Conservation (phyloP, 2,113 vertebrate species). For the Otocyon megalotis region DNA sequence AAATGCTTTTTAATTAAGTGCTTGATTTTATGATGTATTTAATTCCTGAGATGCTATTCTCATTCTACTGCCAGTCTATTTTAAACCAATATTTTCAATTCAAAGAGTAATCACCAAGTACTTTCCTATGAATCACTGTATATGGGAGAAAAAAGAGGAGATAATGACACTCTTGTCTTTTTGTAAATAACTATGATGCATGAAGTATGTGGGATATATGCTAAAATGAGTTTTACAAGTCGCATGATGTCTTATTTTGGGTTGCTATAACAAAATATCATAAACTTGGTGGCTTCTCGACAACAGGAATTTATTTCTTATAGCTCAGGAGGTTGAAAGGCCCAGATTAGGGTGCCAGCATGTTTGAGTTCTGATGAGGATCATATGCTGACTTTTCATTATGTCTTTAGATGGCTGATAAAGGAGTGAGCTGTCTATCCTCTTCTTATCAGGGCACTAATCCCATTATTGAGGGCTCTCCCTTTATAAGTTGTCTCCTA, state of each 20-base stretch:
- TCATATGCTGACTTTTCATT: background rate
- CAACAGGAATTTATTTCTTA: background rate
- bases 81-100: conserved; percentile 20
- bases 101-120: background rate
- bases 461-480: background rate
- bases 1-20: background rate
- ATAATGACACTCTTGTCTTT: background rate
- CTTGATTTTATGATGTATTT: background rate
- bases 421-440: background rate
- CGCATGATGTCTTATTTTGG: background rate
- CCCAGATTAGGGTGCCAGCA: background rate
- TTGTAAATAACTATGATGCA: background rate
- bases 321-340: background rate
- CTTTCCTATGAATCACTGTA: conserved; percentile 21
- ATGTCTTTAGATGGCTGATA: background rate
- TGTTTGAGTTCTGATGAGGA: background rate
- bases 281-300: background rate
- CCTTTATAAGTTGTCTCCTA: background rate
- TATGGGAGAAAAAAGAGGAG: background rate
- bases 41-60: background rate
- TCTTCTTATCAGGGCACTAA: background rate
- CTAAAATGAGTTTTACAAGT: background rate
- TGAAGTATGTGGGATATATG: background rate
- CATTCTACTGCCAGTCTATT: background rate
- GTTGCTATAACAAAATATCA: background rate